phyloP scores from a whole-genome alignment of 2,888 invertebrate species.

The Heliconius ismenius region DNA sequence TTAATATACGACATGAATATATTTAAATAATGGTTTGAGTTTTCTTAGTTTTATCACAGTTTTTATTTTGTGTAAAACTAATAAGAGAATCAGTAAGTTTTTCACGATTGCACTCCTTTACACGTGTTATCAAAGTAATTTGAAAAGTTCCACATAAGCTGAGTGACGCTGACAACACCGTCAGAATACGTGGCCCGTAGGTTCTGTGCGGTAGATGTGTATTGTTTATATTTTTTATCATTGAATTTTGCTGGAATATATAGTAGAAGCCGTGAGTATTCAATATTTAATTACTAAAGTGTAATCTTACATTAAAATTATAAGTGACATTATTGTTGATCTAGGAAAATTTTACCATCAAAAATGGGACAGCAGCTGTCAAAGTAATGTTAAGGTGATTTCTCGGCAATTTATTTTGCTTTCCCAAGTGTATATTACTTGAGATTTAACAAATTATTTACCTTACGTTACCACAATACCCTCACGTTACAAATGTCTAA shows the following conservation, averaged over 20 bases:
- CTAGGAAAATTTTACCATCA: constrained; percentile 50
- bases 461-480: constrained; percentile 22
- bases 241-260: constrained; percentile 61
- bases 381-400: constrained; percentile 54
- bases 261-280: constrained; percentile 68
- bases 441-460: constrained; percentile 44
- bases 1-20: background rate
- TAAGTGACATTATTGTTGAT: constrained; percentile 40
- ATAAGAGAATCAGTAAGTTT: background rate
- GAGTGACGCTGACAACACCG: constrained; percentile 70
- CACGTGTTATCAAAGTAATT: constrained; percentile 51
- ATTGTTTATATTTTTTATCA: constrained; percentile 79
- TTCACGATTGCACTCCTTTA: constrained; percentile 52
- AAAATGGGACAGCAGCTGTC: constrained; percentile 65
- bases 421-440: constrained; percentile 45
- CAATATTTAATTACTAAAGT: constrained; percentile 43
- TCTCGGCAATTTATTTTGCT: constrained; percentile 39
- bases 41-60: background rate
- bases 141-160: constrained; percentile 81
- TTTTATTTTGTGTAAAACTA: background rate
- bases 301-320: constrained; percentile 41
- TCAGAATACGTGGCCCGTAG: constrained; percentile 78
- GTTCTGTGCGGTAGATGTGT: constrained; percentile 64
- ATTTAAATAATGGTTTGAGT: background rate
- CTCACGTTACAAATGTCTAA: background rate